A percentile compares a stretch with the other conserved stretches of the same genome.
These are phyloP conservation scores for Anguilla rostrata DNA, from an alignment of 2,113 vertebrate genomes.

Conservation along the genomic window DNA sequence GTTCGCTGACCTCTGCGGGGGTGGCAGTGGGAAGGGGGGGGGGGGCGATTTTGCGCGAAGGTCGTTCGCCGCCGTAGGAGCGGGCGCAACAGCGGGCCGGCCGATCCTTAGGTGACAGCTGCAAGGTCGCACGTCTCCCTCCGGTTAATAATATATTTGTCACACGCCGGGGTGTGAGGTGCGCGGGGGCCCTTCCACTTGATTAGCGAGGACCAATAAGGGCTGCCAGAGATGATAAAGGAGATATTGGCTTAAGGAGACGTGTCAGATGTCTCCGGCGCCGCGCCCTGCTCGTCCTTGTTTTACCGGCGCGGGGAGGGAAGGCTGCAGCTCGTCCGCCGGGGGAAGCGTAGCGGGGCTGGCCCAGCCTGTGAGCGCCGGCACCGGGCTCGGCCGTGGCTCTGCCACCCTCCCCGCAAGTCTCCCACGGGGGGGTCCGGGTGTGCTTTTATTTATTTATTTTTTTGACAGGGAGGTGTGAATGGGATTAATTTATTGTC, in stretches of 20 bases:
- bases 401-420: neutral
- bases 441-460: too few species aligned
- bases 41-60: constrained; percentile 69
- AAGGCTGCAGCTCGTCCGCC: constrained; percentile 73
- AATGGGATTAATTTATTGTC: neutral
- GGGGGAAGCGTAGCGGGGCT: constrained; percentile 44
- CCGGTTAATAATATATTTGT: constrained; percentile 79
- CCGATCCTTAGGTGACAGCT: constrained; percentile 74
- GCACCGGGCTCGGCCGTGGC: neutral
- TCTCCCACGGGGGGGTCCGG: too few species aligned
- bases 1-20: constrained; percentile 78
- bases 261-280: constrained; percentile 69
- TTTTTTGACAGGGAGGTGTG: neutral
- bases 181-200: constrained; percentile 66
- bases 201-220: constrained; percentile 78
- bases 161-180: constrained; percentile 64
- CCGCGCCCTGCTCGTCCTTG: constrained; percentile 53
- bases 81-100: constrained; percentile 54
- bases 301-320: constrained; percentile 73
- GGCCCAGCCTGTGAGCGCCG: neutral
- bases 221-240: constrained; percentile 77
- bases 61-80: constrained; percentile 75
- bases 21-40: too few species aligned
- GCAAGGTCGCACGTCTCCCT: constrained; percentile 71
- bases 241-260: constrained; percentile 74